Evolutionary conservation across 2,113 vertebrate species (phyloP).

Genomic region (Toxotes jaculatrix): DNA sequence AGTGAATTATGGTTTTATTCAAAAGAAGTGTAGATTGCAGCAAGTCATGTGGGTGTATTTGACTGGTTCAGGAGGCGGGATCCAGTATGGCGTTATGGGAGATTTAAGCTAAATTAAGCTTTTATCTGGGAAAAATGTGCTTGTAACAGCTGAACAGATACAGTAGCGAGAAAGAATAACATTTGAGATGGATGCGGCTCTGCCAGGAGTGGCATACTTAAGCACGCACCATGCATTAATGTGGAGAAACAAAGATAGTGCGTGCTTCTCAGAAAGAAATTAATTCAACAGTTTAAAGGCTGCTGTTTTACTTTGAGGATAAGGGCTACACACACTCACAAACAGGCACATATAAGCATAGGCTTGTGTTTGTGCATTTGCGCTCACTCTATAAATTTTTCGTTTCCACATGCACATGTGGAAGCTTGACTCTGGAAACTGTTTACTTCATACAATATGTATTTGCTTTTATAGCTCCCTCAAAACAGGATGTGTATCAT

Average conservation of each 20-base stretch:
- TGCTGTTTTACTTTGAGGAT: background rate
- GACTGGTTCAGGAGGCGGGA: constrained; percentile 7
- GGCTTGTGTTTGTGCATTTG: too few species aligned
- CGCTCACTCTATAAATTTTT: background rate
- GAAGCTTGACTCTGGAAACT: too few species aligned
- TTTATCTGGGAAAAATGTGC: background rate
- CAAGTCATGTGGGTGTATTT: constrained; percentile 1
- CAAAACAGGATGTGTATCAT: too few species aligned
- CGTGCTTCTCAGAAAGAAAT: background rate
- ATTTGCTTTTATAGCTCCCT: too few species aligned
- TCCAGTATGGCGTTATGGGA: background rate
- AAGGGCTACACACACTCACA: background rate
- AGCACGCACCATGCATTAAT: background rate
- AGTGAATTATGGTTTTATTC: constrained; percentile 10
- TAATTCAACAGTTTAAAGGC: background rate
- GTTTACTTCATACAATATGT: too few species aligned
- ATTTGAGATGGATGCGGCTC: background rate
- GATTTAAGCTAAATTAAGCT: constrained; percentile 16
- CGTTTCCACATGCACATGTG: too few species aligned
- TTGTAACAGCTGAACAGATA: background rate
- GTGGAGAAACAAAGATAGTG: background rate
- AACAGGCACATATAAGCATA: background rate
- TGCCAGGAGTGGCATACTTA: background rate
- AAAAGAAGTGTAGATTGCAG: constrained; percentile 23
- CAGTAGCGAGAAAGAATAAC: background rate